Evolutionary conservation across 2,113 vertebrate genomes (phyloP), one percentile per base, ranked within the genome.

Genomic region (Dipodomys merriami): DNA sequence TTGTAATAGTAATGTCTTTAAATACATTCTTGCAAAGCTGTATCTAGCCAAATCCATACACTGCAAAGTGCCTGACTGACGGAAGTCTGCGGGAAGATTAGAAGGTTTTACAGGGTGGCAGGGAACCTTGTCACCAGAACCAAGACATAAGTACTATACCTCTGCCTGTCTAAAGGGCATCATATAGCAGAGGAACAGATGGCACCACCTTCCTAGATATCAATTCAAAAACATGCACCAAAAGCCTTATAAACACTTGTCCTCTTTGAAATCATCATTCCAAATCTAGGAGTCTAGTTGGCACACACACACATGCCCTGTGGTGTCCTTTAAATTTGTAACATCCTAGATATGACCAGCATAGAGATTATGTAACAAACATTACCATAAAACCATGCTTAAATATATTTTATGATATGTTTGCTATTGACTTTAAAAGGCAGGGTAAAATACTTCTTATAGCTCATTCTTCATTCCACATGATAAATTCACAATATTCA

Each of bases 1-100:
- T 97, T 97, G 97, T 96, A 95, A 96, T 90, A 94, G 85, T 96
- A 97, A 97, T 92, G 65, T 74, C 83, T 97, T 91, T 82, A 68
- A 96, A 86, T 97, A 97, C 96, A 94, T 91, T 65, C 91, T 96
- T 73, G 91, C 87, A 95, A 97, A 96, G 30, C 91, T 96, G 74
- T 90, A 46, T 96, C 95, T 96, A 92, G 94, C 91, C 95, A 88
- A 90, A 76, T 53, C 74, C 71, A 86, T 84, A 91, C 68, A 62
- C 71, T 95, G 91, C 94, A 96, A 8, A 95, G 79, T 79, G 69
- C 68, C 82, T 29, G 7, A 74, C 91, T 96, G 90, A 64, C 85
- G 88, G 84, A 94, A 95, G 23, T 72, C n/a, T 95, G 88, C 83
- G 27, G 88, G 90, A 7, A 64, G n/a, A 87, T 33, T 46, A 88